phyloP scores from a whole-genome alignment of 2,888 invertebrate species.

The Andrena bucephala region DNA sequence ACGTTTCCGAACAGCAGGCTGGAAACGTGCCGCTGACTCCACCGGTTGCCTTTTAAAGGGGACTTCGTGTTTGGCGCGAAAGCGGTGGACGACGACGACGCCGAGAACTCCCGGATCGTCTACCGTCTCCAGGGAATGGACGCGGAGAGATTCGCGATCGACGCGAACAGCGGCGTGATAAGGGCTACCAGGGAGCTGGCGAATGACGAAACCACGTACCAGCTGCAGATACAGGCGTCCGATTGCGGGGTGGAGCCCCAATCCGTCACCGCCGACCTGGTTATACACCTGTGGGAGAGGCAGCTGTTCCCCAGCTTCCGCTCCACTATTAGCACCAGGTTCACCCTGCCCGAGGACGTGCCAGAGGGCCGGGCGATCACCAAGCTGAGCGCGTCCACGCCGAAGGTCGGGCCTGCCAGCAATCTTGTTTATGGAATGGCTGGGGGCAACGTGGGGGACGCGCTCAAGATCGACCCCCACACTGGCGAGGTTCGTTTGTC shows the following conservation, averaged over 20 bases:
- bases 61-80: slow-evolving; percentile 96
- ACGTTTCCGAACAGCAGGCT: too few relatives aligned
- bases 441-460: slow-evolving; percentile 96
- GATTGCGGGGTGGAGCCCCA: slow-evolving; percentile 91
- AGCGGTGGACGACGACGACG: slow-evolving; percentile 94
- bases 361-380: slow-evolving; percentile 92
- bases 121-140: slow-evolving; percentile 93
- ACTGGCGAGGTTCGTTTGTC: slow-evolving; percentile 88
- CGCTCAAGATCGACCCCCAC: slow-evolving; percentile 92
- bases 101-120: slow-evolving; percentile 91
- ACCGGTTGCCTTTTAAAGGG: slow-evolving; percentile 77
- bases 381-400: slow-evolving; percentile 91
- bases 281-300: slow-evolving; percentile 91
- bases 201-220: slow-evolving; percentile 88
- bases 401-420: slow-evolving; percentile 91
- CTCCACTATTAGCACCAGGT: slow-evolving; percentile 89
- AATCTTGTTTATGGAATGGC: slow-evolving; percentile 93
- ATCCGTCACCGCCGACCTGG: slow-evolving; percentile 91
- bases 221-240: slow-evolving; percentile 91
- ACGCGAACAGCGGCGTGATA: slow-evolving; percentile 94
- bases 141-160: slow-evolving; percentile 91
- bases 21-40: background rate
- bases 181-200: slow-evolving; percentile 91
- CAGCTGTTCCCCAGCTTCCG: slow-evolving; percentile 93
- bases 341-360: slow-evolving; percentile 93